phyloP scores from a whole-genome alignment of 2,888 invertebrate species.

The Pterostichus niger region DNA sequence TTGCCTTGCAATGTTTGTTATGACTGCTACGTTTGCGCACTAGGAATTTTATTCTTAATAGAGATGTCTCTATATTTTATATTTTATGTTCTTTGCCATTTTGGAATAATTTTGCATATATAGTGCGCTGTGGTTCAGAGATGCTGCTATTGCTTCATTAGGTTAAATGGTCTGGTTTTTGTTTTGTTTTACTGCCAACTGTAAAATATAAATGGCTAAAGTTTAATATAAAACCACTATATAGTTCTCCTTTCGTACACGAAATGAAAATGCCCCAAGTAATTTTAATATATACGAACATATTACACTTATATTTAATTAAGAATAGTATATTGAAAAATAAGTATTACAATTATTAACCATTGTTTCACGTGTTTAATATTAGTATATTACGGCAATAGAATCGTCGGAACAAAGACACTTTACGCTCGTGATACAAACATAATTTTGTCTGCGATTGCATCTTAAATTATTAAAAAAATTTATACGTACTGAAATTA shows the following conservation, averaged over 20 bases:
- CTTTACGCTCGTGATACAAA: too few relatives aligned
- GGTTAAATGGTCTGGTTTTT: constrained; percentile 54
- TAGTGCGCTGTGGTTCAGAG: constrained; percentile 13
- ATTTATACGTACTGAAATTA: too few relatives aligned
- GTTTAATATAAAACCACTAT: constrained; percentile 25
- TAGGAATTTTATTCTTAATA: constrained; percentile 64
- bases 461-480: too few relatives aligned
- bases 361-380: too few relatives aligned
- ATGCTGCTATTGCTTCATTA: constrained; percentile 27
- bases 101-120: constrained; percentile 62
- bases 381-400: too few relatives aligned
- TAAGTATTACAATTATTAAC: too few relatives aligned
- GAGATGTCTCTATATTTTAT: constrained; percentile 65
- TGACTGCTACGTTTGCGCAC: constrained; percentile 54
- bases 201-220: constrained; percentile 33
- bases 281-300: background rate
- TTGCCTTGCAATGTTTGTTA: constrained; percentile 52
- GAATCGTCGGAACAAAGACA: too few relatives aligned
- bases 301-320: too few relatives aligned
- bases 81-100: constrained; percentile 59
- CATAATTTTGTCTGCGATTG: too few relatives aligned
- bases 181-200: constrained; percentile 37
- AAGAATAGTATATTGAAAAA: too few relatives aligned
- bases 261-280: background rate
- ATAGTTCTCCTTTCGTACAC: background rate